Percentiles rank a stretch among this genome's conserved stretches.
Conservation (phyloP, 2,797 vertebrate species). For the Sebastes umbrosus region DNA sequence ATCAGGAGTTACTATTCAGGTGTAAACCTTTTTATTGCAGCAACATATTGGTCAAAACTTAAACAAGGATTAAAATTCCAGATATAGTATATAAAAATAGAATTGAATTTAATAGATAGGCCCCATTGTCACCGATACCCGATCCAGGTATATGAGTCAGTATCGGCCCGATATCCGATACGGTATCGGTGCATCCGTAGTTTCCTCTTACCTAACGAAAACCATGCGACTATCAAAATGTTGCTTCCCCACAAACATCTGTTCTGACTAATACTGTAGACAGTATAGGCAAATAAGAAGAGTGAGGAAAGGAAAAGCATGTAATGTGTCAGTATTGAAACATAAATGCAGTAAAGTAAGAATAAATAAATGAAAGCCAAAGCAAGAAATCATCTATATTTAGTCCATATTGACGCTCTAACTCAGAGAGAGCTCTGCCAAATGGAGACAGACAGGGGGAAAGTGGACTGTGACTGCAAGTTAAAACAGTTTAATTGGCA, state of each 20-base stretch:
- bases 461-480: background rate
- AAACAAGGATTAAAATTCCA: background rate
- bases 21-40: background rate
- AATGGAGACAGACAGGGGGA: constrained; percentile 13
- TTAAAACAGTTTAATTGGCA: constrained; percentile 26
- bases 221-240: background rate
- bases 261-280: background rate
- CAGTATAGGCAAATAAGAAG: background rate
- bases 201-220: background rate
- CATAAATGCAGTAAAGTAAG: background rate
- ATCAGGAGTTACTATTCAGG: background rate
- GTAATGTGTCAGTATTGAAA: background rate
- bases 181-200: background rate
- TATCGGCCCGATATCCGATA: background rate
- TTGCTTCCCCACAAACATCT: background rate
- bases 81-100: background rate
- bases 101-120: background rate
- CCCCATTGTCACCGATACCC: background rate
- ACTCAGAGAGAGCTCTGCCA: background rate
- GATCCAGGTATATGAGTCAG: background rate
- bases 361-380: background rate
- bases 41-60: background rate
- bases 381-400: background rate
- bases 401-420: background rate
- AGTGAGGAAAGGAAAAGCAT: background rate